These are phyloP conservation scores for Oryzias javanicus DNA, from an alignment of 2,113 vertebrate species.

Conservation along the genomic window DNA sequence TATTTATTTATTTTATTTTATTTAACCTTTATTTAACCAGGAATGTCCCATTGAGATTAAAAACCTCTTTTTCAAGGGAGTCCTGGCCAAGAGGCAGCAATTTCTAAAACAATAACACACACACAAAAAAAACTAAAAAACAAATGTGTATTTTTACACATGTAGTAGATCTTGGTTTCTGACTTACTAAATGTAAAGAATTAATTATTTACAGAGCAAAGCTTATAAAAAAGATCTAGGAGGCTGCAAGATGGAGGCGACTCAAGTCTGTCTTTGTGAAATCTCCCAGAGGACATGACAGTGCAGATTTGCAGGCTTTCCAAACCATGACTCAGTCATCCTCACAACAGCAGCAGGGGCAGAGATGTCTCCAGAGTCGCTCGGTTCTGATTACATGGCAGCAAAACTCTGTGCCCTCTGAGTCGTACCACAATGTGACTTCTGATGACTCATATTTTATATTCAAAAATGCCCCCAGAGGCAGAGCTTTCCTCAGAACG, in stretches of 20 bases:
- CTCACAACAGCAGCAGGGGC: neutral
- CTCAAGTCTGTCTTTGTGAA: neutral
- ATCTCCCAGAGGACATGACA: conserved; percentile 1
- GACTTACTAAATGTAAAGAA: neutral
- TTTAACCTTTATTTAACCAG: no score
- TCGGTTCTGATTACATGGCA: conserved; percentile 25
- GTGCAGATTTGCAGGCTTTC: accelerated
- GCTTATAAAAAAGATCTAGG: neutral
- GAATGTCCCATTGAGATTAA: no score
- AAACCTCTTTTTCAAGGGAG: no score
- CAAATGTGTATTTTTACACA: no score
- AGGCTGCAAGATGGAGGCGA: neutral
- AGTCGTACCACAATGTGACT: conserved; percentile 15
- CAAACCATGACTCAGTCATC: conserved; percentile 26
- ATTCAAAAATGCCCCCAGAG: neutral
- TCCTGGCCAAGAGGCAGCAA: no score
- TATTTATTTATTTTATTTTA: no score
- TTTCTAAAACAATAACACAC: no score
- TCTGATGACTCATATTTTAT: conserved; percentile 28
- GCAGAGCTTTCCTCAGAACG: conserved; percentile 3
- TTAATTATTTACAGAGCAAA: neutral
- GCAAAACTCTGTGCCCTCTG: conserved; percentile 13
- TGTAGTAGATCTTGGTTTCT: no score
- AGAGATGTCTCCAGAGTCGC: conserved; percentile 21
- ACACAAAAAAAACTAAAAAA: no score